Base-by-base conservation (phyloP, 2,888 invertebrate species). In the Acanthopleura granulata region DNA sequence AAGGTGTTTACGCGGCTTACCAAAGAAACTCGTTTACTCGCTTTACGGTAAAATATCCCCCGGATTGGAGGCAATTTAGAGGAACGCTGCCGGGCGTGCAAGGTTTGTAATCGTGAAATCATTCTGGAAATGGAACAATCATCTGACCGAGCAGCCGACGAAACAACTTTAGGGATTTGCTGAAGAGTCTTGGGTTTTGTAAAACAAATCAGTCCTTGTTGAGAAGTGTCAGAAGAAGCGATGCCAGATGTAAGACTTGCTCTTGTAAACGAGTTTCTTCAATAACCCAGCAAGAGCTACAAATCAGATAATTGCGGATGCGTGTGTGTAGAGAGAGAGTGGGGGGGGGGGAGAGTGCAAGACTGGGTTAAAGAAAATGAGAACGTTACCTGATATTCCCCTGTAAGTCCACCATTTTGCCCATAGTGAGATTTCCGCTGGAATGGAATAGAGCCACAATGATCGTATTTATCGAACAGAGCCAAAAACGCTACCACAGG, bases 371-470 rank as follows among this genome's bases (percentile, higher is more conserved):
- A 40, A 40, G 40, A 3, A 40, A 40, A 40, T 40, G 40, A 40
- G 40, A 40, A 40, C 40, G 9, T 40, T 66, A 66, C 66, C 66
- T 66, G 66, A 66, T 66, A 66, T 66, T 27, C 66, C 66, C 29
- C 66, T 22, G 29, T 66, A 66, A 16, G 27, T 66, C 66, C 66
- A 66, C 66, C 66, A 66, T 66, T 66, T 66, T 18, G 66, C 66
- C 66, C 66, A 66, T 1, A 66, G 66, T 27, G 66, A 66, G 66
- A 66, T 27, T 66, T 66, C 66, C 15, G 27, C 66, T 66, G 66
- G 25, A 66, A 66, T 27, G 29, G 16, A 66, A 57, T 57, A 40
- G 40, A 40, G 40, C 40, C 40, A 40, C 40, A 57, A 57, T 57
- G 57, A 22, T 57, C 18, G 57, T n/a, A 22, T 57, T 57, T 57